Percentiles rank a stretch among this genome's conserved stretches.
These are phyloP conservation scores for Pogonocichla stellata DNA, from an alignment of 2,113 vertebrate genomes.

Conservation along the genomic window DNA sequence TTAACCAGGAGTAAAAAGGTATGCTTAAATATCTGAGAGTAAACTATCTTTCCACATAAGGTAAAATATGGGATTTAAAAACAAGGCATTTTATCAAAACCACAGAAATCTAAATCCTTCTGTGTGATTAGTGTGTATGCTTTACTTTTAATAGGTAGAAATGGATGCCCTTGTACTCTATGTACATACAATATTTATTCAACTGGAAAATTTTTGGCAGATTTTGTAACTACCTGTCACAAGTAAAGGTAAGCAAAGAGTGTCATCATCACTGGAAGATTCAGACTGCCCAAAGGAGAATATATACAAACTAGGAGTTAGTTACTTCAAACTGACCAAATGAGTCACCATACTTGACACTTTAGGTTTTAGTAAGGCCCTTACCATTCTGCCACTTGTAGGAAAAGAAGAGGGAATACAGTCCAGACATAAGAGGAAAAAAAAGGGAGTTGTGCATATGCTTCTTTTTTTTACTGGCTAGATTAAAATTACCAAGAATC, in stretches of 20 bases:
- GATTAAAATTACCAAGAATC: not conserved
- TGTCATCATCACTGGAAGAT: not conserved
- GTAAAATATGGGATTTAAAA: not conserved
- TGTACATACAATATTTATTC: not conserved
- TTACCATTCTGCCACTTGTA: not conserved
- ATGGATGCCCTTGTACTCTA: rapidly evolving
- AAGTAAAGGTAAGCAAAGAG: not conserved
- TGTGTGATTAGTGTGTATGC: not conserved
- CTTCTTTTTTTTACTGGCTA: not conserved
- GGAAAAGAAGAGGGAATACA: not conserved
- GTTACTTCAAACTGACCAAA: not conserved
- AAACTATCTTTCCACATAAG: not conserved
- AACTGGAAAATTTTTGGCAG: not conserved
- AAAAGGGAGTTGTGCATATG: not conserved
- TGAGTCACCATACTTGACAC: not conserved
- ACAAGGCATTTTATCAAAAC: not conserved
- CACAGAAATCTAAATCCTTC: not conserved
- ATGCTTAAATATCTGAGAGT: not conserved
- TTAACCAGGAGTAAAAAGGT: not conserved
- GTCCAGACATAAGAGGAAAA: not conserved
- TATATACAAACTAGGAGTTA: not conserved
- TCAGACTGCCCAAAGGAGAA: not conserved
- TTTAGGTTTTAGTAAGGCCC: not conserved
- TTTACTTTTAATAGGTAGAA: not conserved
- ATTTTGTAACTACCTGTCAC: not conserved